Base-by-base conservation (phyloP, 2,113 vertebrate genomes). In the Sprattus sprattus region DNA sequence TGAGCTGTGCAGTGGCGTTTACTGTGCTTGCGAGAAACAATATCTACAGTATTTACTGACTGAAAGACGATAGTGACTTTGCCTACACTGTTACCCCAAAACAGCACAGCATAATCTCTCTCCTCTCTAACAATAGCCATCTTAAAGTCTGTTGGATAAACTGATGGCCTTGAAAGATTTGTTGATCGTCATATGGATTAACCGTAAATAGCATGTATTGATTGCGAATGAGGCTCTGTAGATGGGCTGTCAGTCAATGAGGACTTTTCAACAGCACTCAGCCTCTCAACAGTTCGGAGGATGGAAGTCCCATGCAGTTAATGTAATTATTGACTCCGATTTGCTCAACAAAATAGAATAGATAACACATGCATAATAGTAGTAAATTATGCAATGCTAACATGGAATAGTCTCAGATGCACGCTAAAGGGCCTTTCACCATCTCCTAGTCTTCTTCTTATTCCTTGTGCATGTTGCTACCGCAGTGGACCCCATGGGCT, bases 351-450 rank as follows among this genome's bases (percentile, higher is more conserved):
- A 92, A 78, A 32, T 39, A 39, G 71, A 78, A 32, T 78, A 78
- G 44, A 78, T 90, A 92, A 91, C 89, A 86, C 64, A 86, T 20
- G 54, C 89, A 54, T 92, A 92, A 91, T 89, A 85, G 87, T 86
- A 88, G 86, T 81, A 92, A 91, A 93, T 94, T 91, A 92, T 92
- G 87, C 83, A 90, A 91, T 91, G 85, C 88, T 86, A 91, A 89
- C 81, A 45, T 50, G 4, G 90, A 52, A 45, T 49, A 89, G 88
- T 89, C 82, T 49, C 91, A 89, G 81, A 88, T 90, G 82, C 86
- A 75, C 4, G 39, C 32, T 39, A 91, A 87, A 82, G 49, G 47
- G 52, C 22, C 71, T 28, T 80, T 80, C 45, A 3, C 25, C 16
- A 3, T 46, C 15, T 47, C 28, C 49, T 80, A 47, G 64, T 25